Conservation (phyloP, 2,113 vertebrate genomes). For the Takifugu flavidus region DNA sequence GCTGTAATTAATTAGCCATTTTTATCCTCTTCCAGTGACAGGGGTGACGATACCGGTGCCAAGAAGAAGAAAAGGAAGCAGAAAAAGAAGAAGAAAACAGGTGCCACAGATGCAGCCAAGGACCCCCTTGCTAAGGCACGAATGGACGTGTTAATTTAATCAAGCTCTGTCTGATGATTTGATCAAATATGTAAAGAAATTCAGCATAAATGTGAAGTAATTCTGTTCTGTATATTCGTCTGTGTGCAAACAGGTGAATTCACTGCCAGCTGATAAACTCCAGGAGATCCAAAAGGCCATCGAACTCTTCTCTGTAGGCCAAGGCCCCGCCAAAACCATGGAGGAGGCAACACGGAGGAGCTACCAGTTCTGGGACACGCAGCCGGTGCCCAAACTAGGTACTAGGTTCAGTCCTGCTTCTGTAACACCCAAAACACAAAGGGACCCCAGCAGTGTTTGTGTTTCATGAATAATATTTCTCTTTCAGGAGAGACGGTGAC, state of each 20-base stretch:
- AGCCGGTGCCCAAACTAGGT: slow-evolving; percentile 97
- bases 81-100: slow-evolving; percentile 93
- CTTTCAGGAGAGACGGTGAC: slow-evolving; percentile 89
- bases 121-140: slow-evolving; percentile 86
- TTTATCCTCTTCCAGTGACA: slow-evolving; percentile 73
- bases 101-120: slow-evolving; percentile 79
- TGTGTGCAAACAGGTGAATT: slow-evolving; percentile 81
- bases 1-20: not conserved
- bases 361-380: slow-evolving; percentile 99
- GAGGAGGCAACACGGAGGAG: slow-evolving; percentile 96
- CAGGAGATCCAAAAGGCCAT: slow-evolving; percentile 99
- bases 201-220: not conserved
- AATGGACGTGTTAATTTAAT: not conserved
- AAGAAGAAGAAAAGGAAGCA: slow-evolving; percentile 99
- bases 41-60: slow-evolving; percentile 87
- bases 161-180: not conserved
- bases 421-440: not conserved
- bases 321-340: slow-evolving; percentile 98
- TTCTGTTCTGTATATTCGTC: not conserved
- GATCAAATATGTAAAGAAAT: too few species aligned
- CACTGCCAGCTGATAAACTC: slow-evolving; percentile 93
- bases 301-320: slow-evolving; percentile 94
- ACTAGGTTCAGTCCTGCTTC: slow-evolving; percentile 13
- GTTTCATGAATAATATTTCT: not conserved
- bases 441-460: not conserved